Evolutionary conservation across 2,797 vertebrate genomes (phyloP).

Genomic region (Gobionotothen gibberifrons): DNA sequence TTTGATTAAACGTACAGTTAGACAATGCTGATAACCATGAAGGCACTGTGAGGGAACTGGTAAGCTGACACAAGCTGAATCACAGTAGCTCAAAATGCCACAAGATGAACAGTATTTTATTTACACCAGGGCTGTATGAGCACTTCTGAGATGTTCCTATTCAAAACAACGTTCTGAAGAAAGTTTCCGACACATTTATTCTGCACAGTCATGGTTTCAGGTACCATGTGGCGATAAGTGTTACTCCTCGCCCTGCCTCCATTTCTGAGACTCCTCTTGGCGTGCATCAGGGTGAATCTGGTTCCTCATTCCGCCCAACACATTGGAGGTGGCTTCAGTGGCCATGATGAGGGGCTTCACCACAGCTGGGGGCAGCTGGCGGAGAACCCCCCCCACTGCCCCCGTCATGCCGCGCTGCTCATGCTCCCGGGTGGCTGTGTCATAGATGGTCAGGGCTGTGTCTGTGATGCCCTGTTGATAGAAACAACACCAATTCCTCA

Average conservation of each 20-base stretch:
- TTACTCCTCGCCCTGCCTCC: slow-evolving; percentile 92
- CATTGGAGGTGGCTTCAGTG: slow-evolving; percentile 97
- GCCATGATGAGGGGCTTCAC: slow-evolving; percentile 97
- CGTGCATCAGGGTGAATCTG: slow-evolving; percentile 97
- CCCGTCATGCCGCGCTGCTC: slow-evolving; percentile 97
- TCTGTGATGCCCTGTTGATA: slow-evolving; percentile 91
- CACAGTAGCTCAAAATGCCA: slow-evolving; percentile 63
- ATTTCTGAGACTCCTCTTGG: slow-evolving; percentile 98
- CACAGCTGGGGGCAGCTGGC: slow-evolving; percentile 95
- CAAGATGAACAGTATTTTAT: slow-evolving; percentile 65
- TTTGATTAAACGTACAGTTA: slow-evolving; percentile 51
- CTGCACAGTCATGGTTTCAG: slow-evolving; percentile 47
- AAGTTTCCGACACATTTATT: slow-evolving; percentile 7
- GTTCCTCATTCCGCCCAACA: slow-evolving; percentile 98
- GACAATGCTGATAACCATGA: slow-evolving; percentile 74
- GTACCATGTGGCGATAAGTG: slow-evolving; percentile 12
- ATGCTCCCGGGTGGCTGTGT: slow-evolving; percentile 96
- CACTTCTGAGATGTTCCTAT: slow-evolving; percentile 20
- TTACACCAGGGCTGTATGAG: slow-evolving; percentile 52
- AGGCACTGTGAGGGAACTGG: slow-evolving; percentile 82
- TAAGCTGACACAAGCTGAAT: slow-evolving; percentile 65
- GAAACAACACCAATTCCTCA: slow-evolving; percentile 6
- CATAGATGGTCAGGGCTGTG: slow-evolving; percentile 96
- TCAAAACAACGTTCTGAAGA: slow-evolving; percentile 1
- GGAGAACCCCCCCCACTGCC: slow-evolving; percentile 95